These are phyloP conservation scores for Tenodera sinensis DNA, from an alignment of 2,888 invertebrate genomes.

Conservation along the genomic window DNA sequence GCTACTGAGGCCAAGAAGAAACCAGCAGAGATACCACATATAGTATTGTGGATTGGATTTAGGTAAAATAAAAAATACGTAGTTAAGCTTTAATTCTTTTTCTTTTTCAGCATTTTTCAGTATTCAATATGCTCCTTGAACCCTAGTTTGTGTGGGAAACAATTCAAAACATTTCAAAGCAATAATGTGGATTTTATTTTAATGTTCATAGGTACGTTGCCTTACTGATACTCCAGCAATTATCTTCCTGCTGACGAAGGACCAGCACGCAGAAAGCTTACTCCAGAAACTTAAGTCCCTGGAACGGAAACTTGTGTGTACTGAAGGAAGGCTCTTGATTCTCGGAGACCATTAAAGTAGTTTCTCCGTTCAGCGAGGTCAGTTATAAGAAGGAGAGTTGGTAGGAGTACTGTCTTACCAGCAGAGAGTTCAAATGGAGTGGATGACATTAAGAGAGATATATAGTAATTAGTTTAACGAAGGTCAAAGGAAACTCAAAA, in stretches of 20 bases:
- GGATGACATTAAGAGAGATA: slow-evolving; percentile 10
- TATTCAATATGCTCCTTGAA: too few relatives aligned
- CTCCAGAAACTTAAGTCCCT: background rate
- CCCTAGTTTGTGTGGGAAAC: too few relatives aligned
- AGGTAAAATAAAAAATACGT: too few relatives aligned
- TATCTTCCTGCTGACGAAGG: background rate
- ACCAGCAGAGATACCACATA: too few relatives aligned
- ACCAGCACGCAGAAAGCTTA: background rate
- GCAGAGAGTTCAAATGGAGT: background rate
- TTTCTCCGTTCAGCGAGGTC: background rate
- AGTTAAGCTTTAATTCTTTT: too few relatives aligned
- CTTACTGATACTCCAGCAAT: background rate
- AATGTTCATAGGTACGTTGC: too few relatives aligned
- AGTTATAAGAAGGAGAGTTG: background rate
- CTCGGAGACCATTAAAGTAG: background rate
- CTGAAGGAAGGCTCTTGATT: background rate
- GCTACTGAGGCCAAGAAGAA: too few relatives aligned
- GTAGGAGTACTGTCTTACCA: background rate
- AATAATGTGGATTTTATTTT: too few relatives aligned
- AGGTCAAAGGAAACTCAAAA: slow-evolving; percentile 1
- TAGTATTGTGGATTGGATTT: too few relatives aligned
- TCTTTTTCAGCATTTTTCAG: too few relatives aligned
- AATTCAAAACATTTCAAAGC: too few relatives aligned
- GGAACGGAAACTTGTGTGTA: background rate
- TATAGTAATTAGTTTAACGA: slow-evolving; percentile 11